Percentiles rank a stretch among this genome's conserved stretches.
Conservation (phyloP, 2,888 invertebrate species). For the Sympetrum striolatum region DNA sequence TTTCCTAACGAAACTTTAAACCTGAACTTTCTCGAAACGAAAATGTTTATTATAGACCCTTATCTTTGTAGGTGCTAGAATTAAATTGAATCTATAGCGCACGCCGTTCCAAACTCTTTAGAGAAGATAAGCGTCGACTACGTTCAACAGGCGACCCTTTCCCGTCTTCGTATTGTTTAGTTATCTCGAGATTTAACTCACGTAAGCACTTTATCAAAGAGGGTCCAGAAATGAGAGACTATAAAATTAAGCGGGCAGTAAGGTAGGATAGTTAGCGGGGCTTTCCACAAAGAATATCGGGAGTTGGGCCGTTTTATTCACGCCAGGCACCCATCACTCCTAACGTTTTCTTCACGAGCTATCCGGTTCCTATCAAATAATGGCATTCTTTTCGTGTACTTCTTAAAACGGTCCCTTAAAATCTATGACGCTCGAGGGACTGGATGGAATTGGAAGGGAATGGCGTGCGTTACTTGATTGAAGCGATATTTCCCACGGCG, state of each 20-base stretch:
- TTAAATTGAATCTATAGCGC: no score
- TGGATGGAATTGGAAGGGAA: neutral
- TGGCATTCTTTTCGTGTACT: neutral
- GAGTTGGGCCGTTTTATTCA: neutral
- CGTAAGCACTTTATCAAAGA: neutral
- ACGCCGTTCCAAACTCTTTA: no score
- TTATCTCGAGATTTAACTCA: neutral
- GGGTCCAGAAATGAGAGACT: neutral
- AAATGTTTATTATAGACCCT: no score
- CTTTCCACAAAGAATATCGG: neutral
- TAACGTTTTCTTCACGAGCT: neutral
- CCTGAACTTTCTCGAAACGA: no score
- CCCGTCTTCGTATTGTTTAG: neutral
- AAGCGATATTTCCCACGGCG: neutral
- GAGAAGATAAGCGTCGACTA: no score
- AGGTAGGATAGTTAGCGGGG: neutral
- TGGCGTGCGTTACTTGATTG: neutral
- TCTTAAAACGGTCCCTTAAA: neutral
- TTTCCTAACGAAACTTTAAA: no score
- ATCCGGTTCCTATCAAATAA: neutral
- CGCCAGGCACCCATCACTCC: neutral
- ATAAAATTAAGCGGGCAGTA: neutral
- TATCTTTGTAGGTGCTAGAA: no score
- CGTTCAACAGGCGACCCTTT: no score
- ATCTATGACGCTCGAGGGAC: neutral